phyloP scores from a whole-genome alignment of 2,888 invertebrate species.

The Endotricha flammealis region DNA sequence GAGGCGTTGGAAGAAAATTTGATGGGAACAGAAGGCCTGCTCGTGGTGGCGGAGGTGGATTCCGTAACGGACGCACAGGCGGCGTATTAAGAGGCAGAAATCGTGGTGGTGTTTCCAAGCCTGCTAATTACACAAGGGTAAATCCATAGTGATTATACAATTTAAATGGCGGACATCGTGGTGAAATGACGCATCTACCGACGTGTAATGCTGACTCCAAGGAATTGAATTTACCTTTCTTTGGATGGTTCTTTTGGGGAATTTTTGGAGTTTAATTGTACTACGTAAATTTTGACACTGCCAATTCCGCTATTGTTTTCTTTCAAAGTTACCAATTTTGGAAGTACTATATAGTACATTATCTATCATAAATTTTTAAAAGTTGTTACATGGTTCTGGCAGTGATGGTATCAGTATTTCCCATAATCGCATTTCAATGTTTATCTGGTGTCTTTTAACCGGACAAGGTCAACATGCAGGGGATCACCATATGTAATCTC shows the following conservation, averaged over 20 bases:
- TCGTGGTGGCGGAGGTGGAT: conserved; percentile 59
- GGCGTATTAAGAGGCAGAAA: conserved; percentile 84
- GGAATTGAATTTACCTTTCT: not conserved
- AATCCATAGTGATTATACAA: conserved; percentile 57
- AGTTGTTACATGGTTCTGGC: too few species aligned
- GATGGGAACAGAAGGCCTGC: conserved; percentile 57
- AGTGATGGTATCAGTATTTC: too few species aligned
- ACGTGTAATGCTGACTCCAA: conserved; percentile 1
- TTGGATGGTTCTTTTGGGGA: not conserved
- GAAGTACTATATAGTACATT: too few species aligned
- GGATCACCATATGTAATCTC: too few species aligned
- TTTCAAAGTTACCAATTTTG: too few species aligned
- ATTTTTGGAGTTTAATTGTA: not conserved
- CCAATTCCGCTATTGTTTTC: not conserved
- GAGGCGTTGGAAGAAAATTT: conserved; percentile 73
- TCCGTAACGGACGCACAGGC: conserved; percentile 75
- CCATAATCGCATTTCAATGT: too few species aligned
- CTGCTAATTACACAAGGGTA: conserved; percentile 83
- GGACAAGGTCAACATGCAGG: not conserved
- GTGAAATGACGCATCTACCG: conserved; percentile 51
- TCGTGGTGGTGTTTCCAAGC: conserved; percentile 83
- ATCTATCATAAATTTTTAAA: too few species aligned
- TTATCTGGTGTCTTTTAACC: too few species aligned
- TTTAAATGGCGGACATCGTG: conserved; percentile 69
- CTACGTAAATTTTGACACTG: not conserved